Evolutionary conservation across 1,140 invertebrate genomes (phyloP), one percentile per base, ranked within the genome.

Genomic region (Conopomorpha cramerella): DNA sequence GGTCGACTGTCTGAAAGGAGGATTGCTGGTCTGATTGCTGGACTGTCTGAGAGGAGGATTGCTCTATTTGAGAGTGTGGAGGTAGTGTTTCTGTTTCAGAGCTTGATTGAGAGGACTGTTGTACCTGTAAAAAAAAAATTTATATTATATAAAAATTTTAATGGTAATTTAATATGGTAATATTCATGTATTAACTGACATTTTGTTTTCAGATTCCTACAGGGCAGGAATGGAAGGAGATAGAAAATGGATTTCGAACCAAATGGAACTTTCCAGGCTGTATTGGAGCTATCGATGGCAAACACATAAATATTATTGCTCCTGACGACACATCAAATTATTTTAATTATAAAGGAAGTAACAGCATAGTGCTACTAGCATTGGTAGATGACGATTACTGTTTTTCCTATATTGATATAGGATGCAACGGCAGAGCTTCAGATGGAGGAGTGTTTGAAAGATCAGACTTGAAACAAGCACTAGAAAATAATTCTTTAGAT

Each of bases 341-440:
- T 45, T 76, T 49, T 41, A 76, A 74, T 51, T 79, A 76, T 43
- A 77, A 76, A 34, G 36, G 49, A 3, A 51, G 39, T 34, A 57
- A 58, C 34, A 72, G 57, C 37, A 57, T 77, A 3, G 62, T 77
- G 12, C 48, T 79, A 28, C 46, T 77, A 30, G 77, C 59, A 28
- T 34, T 74, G 3, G 63, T 52, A 23, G 72, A 79, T 52, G 64
- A 62, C 16, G 43, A 76, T 19, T 73, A 60, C 37, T 54, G 53
- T 36, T 77, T n/a, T n/a, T 49, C 52, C 4, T 45, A 54, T 8
- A 44, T 78, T 15, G 68, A 77, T 43, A 48, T 78, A 26, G 72
- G 71, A 38, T 46, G 48, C 17, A 46, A 49, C 34, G 71, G 68
- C 33, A 45, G 57, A 37, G 31, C 55, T 29, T 58, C 53, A 39